Conservation (phyloP, 2,797 vertebrate genomes). For the Gastrophryne carolinensis region DNA sequence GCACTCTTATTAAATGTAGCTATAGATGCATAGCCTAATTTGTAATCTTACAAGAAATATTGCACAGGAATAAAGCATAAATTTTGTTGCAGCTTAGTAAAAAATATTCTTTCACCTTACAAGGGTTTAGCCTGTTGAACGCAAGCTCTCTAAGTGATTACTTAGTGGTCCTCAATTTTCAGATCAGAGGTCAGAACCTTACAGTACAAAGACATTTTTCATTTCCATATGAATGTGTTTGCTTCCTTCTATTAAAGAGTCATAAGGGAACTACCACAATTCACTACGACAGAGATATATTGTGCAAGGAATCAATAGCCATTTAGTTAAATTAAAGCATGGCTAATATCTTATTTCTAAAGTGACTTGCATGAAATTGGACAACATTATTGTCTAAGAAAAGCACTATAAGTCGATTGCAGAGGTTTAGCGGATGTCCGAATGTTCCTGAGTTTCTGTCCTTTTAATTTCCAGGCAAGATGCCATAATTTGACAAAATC, state of each 20-base stretch:
- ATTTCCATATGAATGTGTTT: constrained; percentile 49
- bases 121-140: constrained; percentile 6
- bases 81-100: background rate
- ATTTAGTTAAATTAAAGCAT: constrained; percentile 48
- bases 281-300: constrained; percentile 45
- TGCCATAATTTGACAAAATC: too few relatives aligned
- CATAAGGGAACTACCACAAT: constrained; percentile 42
- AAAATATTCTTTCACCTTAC: constrained; percentile 4
- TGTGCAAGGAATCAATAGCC: constrained; percentile 45
- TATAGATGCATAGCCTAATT: too few relatives aligned
- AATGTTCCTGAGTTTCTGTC: background rate
- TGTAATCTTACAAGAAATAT: too few relatives aligned
- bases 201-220: constrained; percentile 20
- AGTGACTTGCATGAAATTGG: constrained; percentile 41
- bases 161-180: constrained; percentile 19
- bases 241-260: constrained; percentile 37
- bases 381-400: constrained; percentile 28
- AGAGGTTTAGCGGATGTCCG: background rate
- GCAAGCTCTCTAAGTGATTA: constrained; percentile 37
- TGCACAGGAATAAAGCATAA: too few relatives aligned
- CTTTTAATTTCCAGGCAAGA: background rate
- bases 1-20: too few relatives aligned
- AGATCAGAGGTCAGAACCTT: constrained; percentile 39
- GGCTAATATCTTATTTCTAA: constrained; percentile 45
- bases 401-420: background rate